Base-by-base conservation (phyloP, 1,140 invertebrate genomes). In the Argopecten irradians region DNA sequence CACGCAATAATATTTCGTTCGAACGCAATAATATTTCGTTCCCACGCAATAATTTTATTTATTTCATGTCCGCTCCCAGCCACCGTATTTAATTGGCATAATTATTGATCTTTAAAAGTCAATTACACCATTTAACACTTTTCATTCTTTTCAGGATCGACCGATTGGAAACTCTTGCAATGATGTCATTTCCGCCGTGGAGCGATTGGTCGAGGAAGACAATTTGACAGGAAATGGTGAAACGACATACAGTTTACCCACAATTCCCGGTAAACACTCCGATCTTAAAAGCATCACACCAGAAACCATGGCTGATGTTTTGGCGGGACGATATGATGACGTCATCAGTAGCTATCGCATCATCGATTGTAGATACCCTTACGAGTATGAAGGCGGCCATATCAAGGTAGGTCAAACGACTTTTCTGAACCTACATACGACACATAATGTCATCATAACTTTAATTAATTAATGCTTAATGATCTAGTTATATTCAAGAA, bases 381-480 rank as follows among this genome's bases (percentile, higher is more conserved):
- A 99, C 94, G 99, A 99, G 95, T 99, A 96, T 94, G 97, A 98
- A 22, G 99, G 98, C 32, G 99, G 99, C 0, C 99, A 99, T 94
- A 99, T 99, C 41, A 93, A 95, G 13, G 94, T n/a, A n/a, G n/a
- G n/a, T n/a, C n/a, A n/a, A n/a, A n/a, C n/a, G n/a, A n/a, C n/a
- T n/a, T n/a, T n/a, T n/a, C n/a, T n/a, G n/a, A n/a, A n/a, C n/a
- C n/a, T n/a, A n/a, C n/a, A n/a, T n/a, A n/a, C n/a, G n/a, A n/a
- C n/a, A n/a, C n/a, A n/a, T n/a, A n/a, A n/a, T n/a, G n/a, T n/a
- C n/a, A n/a, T n/a, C n/a, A n/a, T n/a, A n/a, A n/a, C n/a, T n/a
- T n/a, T n/a, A n/a, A n/a, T n/a, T n/a, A n/a, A n/a, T n/a, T n/a
- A n/a, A n/a, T n/a, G n/a, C n/a, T n/a, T n/a, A n/a, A n/a, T n/a